These are phyloP conservation scores for Catagonus wagneri DNA, from an alignment of 2,113 vertebrate genomes.

Conservation along the genomic window DNA sequence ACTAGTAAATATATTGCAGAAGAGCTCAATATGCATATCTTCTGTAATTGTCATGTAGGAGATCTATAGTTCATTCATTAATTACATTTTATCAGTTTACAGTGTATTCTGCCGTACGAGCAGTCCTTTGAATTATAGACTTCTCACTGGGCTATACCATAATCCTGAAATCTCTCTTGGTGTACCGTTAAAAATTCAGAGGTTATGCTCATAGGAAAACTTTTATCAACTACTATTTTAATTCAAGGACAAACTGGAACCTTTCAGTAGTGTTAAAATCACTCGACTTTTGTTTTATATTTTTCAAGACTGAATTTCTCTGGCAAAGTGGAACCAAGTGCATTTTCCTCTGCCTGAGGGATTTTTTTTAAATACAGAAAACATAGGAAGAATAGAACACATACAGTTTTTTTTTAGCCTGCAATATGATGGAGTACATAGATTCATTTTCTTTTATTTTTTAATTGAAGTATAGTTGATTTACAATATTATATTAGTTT, in stretches of 20 bases:
- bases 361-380: neutral
- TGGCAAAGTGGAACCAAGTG: neutral
- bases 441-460: too few relatives aligned
- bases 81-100: neutral
- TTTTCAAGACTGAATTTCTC: neutral
- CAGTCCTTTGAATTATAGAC: neutral
- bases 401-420: neutral
- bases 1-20: neutral
- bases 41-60: neutral
- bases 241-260: neutral
- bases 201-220: neutral
- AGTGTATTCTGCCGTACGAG: neutral
- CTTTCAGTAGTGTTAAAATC: neutral
- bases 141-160: neutral
- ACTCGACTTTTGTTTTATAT: conserved; percentile 1
- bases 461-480: too few relatives aligned
- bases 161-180: neutral
- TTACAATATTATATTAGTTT: too few relatives aligned
- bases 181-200: neutral
- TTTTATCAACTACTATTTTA: neutral
- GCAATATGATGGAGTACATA: neutral
- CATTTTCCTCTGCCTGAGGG: neutral
- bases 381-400: neutral
- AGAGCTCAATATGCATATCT: neutral
- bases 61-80: neutral